Evolutionary conservation across 2,113 vertebrate species (phyloP).

Genomic region (Thomomys bottae): DNA sequence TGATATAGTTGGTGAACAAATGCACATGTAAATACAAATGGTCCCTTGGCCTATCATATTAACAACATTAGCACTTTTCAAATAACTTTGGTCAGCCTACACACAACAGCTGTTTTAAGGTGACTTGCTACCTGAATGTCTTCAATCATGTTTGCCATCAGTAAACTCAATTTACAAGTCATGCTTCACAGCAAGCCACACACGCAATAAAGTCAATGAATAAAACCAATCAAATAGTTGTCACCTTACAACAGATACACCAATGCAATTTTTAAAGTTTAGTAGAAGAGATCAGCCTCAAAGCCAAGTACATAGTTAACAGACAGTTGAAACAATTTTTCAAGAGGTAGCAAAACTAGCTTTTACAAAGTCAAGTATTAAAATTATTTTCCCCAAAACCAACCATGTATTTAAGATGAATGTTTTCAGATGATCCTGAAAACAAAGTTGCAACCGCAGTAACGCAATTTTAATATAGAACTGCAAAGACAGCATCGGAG

Average conservation of each 20-base stretch:
- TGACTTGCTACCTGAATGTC: constrained; percentile 92
- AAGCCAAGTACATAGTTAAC: constrained; percentile 86
- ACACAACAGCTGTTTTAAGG: constrained; percentile 93
- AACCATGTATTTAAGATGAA: constrained; percentile 71
- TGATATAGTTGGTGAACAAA: constrained; percentile 95
- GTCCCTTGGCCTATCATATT: constrained; percentile 87
- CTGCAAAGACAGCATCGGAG: constrained; percentile 87
- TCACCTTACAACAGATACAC: constrained; percentile 98
- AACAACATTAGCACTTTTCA: constrained; percentile 87
- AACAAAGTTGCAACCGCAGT: constrained; percentile 86
- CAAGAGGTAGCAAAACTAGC: constrained; percentile 85
- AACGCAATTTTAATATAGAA: constrained; percentile 85
- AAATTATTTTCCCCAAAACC: constrained; percentile 83
- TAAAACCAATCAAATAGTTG: constrained; percentile 91
- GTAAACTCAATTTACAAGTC: constrained; percentile 90
- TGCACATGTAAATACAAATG: constrained; percentile 88
- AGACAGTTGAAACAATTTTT: constrained; percentile 86
- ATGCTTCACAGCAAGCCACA: constrained; percentile 92
- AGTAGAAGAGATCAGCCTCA: constrained; percentile 84
- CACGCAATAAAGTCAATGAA: constrained; percentile 89
- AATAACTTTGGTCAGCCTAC: constrained; percentile 87
- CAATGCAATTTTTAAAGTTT: constrained; percentile 81
- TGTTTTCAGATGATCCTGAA: constrained; percentile 83
- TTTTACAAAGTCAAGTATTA: constrained; percentile 84
- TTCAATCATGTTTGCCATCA: constrained; percentile 90